Percentiles rank a stretch among this genome's conserved stretches.
Conservation (phyloP, 1,140 invertebrate genomes). For the Hyphantria cunea region DNA sequence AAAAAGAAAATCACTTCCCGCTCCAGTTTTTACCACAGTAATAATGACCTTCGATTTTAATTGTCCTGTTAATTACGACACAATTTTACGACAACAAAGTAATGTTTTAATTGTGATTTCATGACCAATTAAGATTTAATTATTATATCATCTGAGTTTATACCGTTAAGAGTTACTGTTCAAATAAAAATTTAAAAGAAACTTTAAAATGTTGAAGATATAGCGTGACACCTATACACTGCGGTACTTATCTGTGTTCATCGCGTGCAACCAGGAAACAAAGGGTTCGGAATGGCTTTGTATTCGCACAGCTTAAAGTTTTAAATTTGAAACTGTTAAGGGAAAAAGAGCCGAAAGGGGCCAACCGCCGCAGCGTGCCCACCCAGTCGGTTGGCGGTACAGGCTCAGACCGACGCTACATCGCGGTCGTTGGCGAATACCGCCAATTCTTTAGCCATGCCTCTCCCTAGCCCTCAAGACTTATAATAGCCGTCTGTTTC, state of each 20-base stretch:
- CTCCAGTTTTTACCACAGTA: constrained; percentile 65
- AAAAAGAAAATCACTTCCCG: constrained; percentile 66
- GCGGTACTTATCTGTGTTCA: constrained; percentile 37
- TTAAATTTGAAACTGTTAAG: constrained; percentile 62
- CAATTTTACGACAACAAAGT: constrained; percentile 66
- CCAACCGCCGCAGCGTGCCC: constrained; percentile 68
- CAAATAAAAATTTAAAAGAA: background rate
- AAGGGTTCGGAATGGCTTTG: constrained; percentile 43
- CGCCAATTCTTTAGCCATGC: constrained; percentile 71
- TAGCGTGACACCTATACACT: constrained; percentile 42
- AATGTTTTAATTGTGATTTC: constrained; percentile 76
- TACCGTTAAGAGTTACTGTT: constrained; percentile 22
- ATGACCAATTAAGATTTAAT: constrained; percentile 62
- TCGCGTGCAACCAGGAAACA: constrained; percentile 43
- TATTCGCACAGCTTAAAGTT: constrained; percentile 62
- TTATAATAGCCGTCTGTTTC: constrained; percentile 38
- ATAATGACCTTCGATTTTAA: constrained; percentile 71
- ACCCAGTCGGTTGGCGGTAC: constrained; percentile 63
- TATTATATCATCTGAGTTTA: constrained; percentile 59
- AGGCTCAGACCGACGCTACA: constrained; percentile 57
- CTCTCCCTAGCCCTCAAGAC: constrained; percentile 51
- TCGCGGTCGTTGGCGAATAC: constrained; percentile 74
- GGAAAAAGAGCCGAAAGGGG: constrained; percentile 61
- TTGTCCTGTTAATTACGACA: constrained; percentile 67
- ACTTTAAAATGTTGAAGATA: constrained; percentile 8